phyloP scores from a whole-genome alignment of 2,797 vertebrate species.

The Halcyon badia region DNA sequence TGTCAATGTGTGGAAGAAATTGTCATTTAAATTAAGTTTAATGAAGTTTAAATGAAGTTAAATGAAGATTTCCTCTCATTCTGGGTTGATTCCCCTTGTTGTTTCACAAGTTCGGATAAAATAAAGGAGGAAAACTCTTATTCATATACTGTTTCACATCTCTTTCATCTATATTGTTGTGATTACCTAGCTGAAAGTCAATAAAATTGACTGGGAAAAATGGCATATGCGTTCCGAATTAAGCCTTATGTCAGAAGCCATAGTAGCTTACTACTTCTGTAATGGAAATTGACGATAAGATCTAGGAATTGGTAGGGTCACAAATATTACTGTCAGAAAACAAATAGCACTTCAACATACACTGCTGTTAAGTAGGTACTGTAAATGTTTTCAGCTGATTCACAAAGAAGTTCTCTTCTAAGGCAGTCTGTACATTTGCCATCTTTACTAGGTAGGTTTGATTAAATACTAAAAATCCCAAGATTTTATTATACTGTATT shows the following conservation, averaged over 20 bases:
- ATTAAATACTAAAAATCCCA: not conserved
- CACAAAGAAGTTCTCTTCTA: not conserved
- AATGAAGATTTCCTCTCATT: not conserved
- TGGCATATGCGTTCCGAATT: not conserved
- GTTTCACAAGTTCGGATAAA: not conserved
- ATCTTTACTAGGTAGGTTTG: not conserved
- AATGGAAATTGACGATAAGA: not conserved
- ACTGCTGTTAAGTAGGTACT: accelerated
- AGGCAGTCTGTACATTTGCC: not conserved
- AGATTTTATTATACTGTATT: not conserved
- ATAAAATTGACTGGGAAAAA: not conserved
- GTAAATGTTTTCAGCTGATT: not conserved
- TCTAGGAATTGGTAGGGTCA: not conserved
- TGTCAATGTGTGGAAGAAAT: not conserved
- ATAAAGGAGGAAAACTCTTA: not conserved
- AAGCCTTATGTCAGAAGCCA: not conserved
- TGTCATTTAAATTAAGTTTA: not conserved
- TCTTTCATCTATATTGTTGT: not conserved
- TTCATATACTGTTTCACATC: not conserved
- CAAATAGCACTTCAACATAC: not conserved
- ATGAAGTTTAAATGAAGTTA: not conserved
- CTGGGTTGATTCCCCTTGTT: not conserved
- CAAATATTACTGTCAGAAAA: not conserved
- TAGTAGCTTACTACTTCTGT: not conserved
- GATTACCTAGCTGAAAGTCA: not conserved